Evolutionary conservation across 2,888 invertebrate genomes (phyloP).

Genomic region (Cenopis cana): DNA sequence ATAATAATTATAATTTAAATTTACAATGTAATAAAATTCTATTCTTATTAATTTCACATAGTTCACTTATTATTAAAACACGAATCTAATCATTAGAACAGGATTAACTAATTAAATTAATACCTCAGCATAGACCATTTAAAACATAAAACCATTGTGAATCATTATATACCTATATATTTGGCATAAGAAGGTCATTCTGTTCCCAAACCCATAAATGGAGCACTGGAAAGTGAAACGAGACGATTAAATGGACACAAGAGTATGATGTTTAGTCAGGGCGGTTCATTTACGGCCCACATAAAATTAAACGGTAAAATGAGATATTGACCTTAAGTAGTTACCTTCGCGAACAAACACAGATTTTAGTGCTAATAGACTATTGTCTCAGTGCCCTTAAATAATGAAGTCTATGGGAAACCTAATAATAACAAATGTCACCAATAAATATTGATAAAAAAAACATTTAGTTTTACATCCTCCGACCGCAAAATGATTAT

Average conservation of each 20-base stretch:
- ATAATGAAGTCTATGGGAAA: not conserved
- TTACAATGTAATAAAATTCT: too few species aligned
- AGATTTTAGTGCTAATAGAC: slow-evolving; percentile 9
- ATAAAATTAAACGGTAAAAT: slow-evolving; percentile 19
- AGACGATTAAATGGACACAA: slow-evolving; percentile 5
- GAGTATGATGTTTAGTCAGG: slow-evolving; percentile 10
- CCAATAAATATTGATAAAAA: not conserved
- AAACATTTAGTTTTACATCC: not conserved
- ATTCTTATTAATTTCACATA: too few species aligned
- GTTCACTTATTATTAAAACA: too few species aligned
- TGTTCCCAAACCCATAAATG: slow-evolving; percentile 4
- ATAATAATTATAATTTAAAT: too few species aligned
- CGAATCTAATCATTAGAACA: too few species aligned
- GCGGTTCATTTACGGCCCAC: slow-evolving; percentile 3
- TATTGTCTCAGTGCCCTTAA: not conserved
- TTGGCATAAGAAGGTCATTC: slow-evolving; percentile 25
- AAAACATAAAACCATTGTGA: not conserved
- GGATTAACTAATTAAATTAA: not conserved
- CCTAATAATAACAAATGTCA: not conserved
- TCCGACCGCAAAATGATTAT: not conserved
- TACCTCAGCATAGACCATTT: not conserved
- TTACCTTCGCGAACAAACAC: not conserved
- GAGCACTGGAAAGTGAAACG: not conserved
- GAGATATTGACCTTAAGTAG: slow-evolving; percentile 7
- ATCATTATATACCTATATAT: not conserved